Evolutionary conservation across 2,888 invertebrate species (phyloP).

Genomic region (Scaptomyza reducta): DNA sequence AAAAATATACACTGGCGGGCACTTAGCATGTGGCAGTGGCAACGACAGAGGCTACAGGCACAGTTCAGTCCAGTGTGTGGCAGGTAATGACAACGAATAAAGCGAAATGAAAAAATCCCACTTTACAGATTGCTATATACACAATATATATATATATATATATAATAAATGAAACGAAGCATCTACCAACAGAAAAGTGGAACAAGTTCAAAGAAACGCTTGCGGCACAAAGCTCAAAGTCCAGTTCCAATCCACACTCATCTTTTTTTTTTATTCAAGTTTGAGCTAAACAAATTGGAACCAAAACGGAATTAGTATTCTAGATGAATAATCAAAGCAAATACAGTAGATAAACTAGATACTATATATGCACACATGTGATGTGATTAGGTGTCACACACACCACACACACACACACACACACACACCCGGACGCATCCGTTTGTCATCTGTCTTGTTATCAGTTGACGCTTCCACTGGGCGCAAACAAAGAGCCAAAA

Average conservation of each 20-base stretch:
- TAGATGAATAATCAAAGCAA: constrained; percentile 16
- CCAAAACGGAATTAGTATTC: constrained; percentile 11
- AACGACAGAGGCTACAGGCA: not conserved
- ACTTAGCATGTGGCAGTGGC: constrained; percentile 44
- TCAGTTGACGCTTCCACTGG: constrained; percentile 26
- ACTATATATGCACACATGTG: constrained; percentile 2
- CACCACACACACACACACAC: constrained; percentile 13
- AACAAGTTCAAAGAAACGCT: constrained; percentile 1
- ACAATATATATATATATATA: not conserved
- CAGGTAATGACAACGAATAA: constrained; percentile 1
- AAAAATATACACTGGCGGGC: constrained; percentile 30
- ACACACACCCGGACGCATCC: constrained; percentile 38
- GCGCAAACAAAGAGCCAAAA: constrained; percentile 29
- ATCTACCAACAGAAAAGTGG: not conserved
- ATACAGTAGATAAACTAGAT: constrained; percentile 10
- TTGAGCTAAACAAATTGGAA: not conserved
- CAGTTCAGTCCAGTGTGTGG: not conserved
- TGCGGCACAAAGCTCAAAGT: constrained; percentile 16
- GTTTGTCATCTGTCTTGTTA: constrained; percentile 57
- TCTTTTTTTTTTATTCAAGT: not conserved
- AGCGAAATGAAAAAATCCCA: not conserved
- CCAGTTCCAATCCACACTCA: constrained; percentile 3
- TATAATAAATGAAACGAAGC: not conserved
- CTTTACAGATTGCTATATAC: constrained; percentile 5
- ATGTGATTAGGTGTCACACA: constrained; percentile 28